Conservation (phyloP, 2,797 vertebrate species). For the Tapirus indicus region DNA sequence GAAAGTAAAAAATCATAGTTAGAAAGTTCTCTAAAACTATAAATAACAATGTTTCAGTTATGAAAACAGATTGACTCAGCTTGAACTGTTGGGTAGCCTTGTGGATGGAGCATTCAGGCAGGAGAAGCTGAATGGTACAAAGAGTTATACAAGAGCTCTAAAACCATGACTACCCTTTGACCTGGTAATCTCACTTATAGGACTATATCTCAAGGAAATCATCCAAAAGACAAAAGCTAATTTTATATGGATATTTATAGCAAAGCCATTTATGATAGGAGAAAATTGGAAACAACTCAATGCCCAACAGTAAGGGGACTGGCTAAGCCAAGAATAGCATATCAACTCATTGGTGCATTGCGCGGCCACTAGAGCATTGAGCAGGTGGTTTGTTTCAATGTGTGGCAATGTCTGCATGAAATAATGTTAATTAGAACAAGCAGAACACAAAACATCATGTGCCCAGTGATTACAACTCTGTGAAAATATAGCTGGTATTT, state of each 20-base stretch:
- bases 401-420: constrained; percentile 34
- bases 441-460: not conserved
- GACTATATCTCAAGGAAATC: not conserved
- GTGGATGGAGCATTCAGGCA: not conserved
- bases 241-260: constrained; percentile 47
- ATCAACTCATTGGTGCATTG: not conserved
- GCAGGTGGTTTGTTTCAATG: constrained; percentile 37
- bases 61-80: not conserved
- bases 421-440: constrained; percentile 54
- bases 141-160: not conserved
- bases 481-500: constrained; percentile 57
- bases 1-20: constrained; percentile 2
- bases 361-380: not conserved
- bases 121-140: not conserved
- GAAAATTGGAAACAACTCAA: constrained; percentile 45
- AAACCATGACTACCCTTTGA: not conserved
- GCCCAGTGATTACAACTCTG: not conserved
- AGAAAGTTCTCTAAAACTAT: constrained; percentile 45
- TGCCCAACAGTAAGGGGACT: constrained; percentile 6
- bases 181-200: constrained; percentile 3
- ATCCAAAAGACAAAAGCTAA: constrained; percentile 39
- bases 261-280: constrained; percentile 31
- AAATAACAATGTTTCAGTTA: not conserved
- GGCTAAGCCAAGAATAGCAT: constrained; percentile 54
- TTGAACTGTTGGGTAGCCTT: not conserved